Base-by-base conservation (phyloP, 2,888 invertebrate species). In the Lasioglossum lativentre region DNA sequence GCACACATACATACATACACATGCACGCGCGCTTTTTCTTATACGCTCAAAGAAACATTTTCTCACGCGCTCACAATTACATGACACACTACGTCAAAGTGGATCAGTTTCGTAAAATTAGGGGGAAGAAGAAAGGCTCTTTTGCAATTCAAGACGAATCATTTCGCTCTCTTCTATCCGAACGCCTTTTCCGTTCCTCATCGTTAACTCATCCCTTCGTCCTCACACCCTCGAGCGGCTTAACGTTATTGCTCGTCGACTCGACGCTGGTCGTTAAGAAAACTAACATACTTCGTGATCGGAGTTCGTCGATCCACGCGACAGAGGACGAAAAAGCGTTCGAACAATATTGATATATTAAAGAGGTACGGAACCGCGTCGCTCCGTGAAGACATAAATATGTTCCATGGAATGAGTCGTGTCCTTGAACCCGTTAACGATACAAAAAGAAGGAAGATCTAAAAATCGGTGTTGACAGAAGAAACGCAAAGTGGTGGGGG, bases 321-420 rank as follows among this genome's bases (percentile, higher is more conserved):
- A 23, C n/a, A n/a, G n/a, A 47, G 47, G 52, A 34, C 19, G 38
- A 12, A 34, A 42, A 40, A 70, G 42, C 72, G 68, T 34, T 38
- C 16, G 5, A 45, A 27, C 14, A 34, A 30, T 2, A n/a, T n/a
- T n/a, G n/a, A n/a, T n/a, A n/a, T n/a, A n/a, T 70, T 47, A 19
- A 78, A 56, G 38, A 83, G 63, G 27, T 52, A 68, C 38, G 47
- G 78, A 72, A 79, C 73, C 56, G 34, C 42, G 52, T 34, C 70
- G 68, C 38, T 84, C 34, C 80, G 78, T 56, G 30, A 47, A 34
- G 8, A 52, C 40, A 30, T 72, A 91, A 91, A 92, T n/a, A 93
- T 92, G 93, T 91, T 89, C 34, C 85, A 78, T 92, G 92, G 92
- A 92, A 93, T 92, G 92, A 86, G 89, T 82, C 72, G 70, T 73